A percentile compares a stretch with the other conserved stretches of the same genome.
These are phyloP conservation scores for Tinea pellionella DNA, from an alignment of 2,888 invertebrate species.

Conservation along the genomic window DNA sequence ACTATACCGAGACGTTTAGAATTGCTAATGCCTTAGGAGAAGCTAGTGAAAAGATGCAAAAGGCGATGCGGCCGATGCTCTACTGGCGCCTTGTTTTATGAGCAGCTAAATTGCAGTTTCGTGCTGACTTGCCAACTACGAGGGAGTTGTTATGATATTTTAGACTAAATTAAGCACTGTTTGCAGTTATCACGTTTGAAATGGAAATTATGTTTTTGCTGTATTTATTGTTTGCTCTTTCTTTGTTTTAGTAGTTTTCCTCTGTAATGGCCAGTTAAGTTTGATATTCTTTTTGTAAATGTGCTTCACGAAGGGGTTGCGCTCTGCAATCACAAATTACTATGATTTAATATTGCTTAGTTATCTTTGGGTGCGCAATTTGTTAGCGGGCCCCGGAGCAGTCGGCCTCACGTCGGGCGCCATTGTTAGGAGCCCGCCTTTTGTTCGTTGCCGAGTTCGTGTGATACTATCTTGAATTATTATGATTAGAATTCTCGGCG, in stretches of 20 bases:
- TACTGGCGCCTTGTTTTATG: conserved; percentile 48
- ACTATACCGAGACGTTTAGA: conserved; percentile 51
- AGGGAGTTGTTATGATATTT: conserved; percentile 33
- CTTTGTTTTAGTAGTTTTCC: not conserved
- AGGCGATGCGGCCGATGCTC: conserved; percentile 25
- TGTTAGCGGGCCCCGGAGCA: conserved; percentile 51
- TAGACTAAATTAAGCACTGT: conserved; percentile 11
- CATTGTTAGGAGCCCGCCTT: conserved; percentile 62
- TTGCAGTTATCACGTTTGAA: conserved; percentile 3
- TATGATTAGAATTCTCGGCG: conserved; percentile 68
- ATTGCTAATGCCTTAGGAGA: conserved; percentile 56
- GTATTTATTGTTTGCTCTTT: not conserved
- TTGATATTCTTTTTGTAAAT: not conserved
- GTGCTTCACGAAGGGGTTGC: conserved; percentile 33
- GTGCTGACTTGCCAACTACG: conserved; percentile 37
- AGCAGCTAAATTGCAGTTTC: conserved; percentile 55
- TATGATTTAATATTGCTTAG: conserved; percentile 70
- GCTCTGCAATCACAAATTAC: conserved; percentile 65
- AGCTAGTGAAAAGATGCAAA: conserved; percentile 56
- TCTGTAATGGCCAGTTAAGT: not conserved
- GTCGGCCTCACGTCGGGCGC: conserved; percentile 49
- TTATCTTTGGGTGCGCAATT: conserved; percentile 66
- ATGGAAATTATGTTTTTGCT: conserved; percentile 8
- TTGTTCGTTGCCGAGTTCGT: conserved; percentile 61
- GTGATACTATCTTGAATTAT: conserved; percentile 67